Conservation (phyloP, 2,797 vertebrate species). For the Tapera naevia region DNA sequence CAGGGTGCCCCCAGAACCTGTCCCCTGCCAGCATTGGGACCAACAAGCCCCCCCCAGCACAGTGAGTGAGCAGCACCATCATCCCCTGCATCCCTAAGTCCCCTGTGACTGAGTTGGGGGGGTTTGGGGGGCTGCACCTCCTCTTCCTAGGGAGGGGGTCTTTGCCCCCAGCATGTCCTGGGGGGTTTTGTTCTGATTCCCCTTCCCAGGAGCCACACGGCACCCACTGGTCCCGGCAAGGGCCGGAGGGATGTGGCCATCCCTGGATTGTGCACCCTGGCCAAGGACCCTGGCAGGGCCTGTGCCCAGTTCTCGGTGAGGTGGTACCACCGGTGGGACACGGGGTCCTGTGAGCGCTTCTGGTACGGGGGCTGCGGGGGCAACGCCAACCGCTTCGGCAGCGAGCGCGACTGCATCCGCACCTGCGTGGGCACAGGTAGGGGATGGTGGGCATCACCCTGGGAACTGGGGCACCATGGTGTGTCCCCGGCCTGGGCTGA, state of each 20-base stretch:
- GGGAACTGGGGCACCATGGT: not conserved
- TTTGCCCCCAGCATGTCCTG: accelerated
- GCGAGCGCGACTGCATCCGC: slow-evolving; percentile 70
- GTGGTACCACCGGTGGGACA: slow-evolving; percentile 77
- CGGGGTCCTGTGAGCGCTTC: slow-evolving; percentile 78
- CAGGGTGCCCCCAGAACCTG: accelerated
- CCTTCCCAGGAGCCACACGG: not conserved
- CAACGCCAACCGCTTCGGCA: slow-evolving; percentile 83
- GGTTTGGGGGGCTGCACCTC: not conserved
- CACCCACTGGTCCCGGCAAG: not conserved
- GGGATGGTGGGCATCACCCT: not conserved
- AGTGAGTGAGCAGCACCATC: not conserved
- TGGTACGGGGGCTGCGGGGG: slow-evolving; percentile 86
- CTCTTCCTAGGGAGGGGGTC: too few relatives aligned
- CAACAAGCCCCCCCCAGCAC: accelerated
- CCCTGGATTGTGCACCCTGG: slow-evolving; percentile 73
- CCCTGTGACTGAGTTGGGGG: accelerated
- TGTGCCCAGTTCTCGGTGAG: slow-evolving; percentile 80
- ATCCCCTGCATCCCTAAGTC: not conserved
- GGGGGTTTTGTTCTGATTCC: not conserved
- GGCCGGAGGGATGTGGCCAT: not conserved
- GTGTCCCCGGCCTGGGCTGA: too few relatives aligned
- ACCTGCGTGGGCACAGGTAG: not conserved
- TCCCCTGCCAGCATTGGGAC: accelerated
- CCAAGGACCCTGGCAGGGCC: slow-evolving; percentile 76